Evolutionary conservation across 2,888 invertebrate genomes (phyloP).

Genomic region (Molanna angustata): DNA sequence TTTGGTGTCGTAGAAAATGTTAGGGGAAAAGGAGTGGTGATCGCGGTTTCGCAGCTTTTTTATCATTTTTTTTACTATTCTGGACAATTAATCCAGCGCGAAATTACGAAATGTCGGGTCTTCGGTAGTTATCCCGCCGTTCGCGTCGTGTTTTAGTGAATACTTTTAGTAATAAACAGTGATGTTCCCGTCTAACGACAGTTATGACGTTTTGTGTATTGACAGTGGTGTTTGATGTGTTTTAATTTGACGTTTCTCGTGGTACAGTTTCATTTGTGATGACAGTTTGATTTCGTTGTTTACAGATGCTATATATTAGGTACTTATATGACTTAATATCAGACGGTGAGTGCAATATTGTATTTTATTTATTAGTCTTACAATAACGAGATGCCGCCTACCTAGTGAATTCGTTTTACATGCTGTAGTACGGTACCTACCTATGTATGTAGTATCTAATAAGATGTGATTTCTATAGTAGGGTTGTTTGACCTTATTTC

Average conservation of each 20-base stretch:
- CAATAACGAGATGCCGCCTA: conserved; percentile 7
- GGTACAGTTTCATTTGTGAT: conserved; percentile 10
- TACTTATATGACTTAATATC: conserved; percentile 2
- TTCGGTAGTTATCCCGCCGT: conserved; percentile 9
- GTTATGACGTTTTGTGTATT: conserved; percentile 29
- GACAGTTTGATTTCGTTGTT: conserved; percentile 14
- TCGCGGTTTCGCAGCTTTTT: conserved; percentile 20
- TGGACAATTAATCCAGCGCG: conserved; percentile 18
- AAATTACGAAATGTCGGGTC: conserved; percentile 12
- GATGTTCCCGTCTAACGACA: conserved; percentile 11
- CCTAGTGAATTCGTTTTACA: no score
- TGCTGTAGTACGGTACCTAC: no score
- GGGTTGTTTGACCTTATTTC: conserved; percentile 21
- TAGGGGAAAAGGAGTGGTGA: conserved; percentile 27
- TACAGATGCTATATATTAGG: conserved; percentile 5
- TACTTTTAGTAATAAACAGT: conserved; percentile 15
- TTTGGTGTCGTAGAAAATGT: conserved; percentile 21
- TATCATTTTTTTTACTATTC: conserved; percentile 14
- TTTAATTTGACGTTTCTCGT: conserved; percentile 24
- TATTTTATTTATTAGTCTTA: conserved; percentile 15
- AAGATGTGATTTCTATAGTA: conserved; percentile 17
- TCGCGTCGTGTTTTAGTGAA: conserved; percentile 14
- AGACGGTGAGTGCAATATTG: conserved; percentile 12
- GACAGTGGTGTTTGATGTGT: conserved; percentile 21
- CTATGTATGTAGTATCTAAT: conserved; percentile 7